Base-by-base conservation (phyloP, 2,113 vertebrate species). In the Xiphias gladius region DNA sequence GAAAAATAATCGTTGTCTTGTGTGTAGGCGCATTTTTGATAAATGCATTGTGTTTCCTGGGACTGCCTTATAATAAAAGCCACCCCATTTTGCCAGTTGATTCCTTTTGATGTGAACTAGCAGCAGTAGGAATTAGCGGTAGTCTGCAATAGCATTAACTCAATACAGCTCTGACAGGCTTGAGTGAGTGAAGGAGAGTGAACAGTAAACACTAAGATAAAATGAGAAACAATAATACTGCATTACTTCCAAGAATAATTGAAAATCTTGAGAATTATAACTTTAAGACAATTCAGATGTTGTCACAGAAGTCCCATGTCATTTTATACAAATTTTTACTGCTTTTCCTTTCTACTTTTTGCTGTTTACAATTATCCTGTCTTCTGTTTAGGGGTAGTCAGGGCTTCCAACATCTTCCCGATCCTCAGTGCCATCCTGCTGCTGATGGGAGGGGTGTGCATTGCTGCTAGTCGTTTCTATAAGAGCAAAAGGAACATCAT, bases 331-430 rank as follows among this genome's bases (percentile, higher is more conserved):
- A 55, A 28, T 74, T n/a, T 48, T 12, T 35, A 1, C n/a, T 22
- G 9, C 2, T 22, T 17, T 0, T 48, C 4, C 32, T 50, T 11
- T 54, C 2, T 58, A 16, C 4, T 58, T 50, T 28, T 17, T 52
- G 5, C 12, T 37, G 22, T 63, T 88, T 22, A 67, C 8, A 22
- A 52, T 9, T 37, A 2, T 37, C 64, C 20, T 85, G n/a, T 79
- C 41, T 26, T 80, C 65, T 71, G 39, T 85, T 73, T 88, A 99
- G 97, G 97, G 46, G 96, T 98, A 26, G 97, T 99, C 80, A 95
- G 97, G 62, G 97, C 97, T 88, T 99, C 97, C 90, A 98, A 97
- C 91, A 97, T 99, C 93, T 99, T 99, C 92, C 97, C 97, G 4
- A 98, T 99, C 92, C 96, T 99, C 87, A 99, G 97, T 85, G 97